Percentiles rank a stretch among this genome's conserved stretches.
These are phyloP conservation scores for Xanthorhoe spadicearia DNA, from an alignment of 2,888 invertebrate genomes.

Conservation along the genomic window DNA sequence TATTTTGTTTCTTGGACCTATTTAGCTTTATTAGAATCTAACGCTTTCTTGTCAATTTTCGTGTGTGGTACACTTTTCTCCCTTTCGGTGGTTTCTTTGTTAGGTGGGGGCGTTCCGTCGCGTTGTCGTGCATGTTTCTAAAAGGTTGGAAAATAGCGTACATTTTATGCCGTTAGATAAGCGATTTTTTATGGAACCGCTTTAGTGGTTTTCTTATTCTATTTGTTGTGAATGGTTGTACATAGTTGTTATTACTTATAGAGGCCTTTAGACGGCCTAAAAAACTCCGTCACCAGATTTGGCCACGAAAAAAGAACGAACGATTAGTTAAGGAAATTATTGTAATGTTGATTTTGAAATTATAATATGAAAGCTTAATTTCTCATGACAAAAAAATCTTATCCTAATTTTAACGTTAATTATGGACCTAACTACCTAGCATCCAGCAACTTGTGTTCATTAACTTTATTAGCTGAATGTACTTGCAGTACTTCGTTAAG, in stretches of 20 bases:
- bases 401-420: not conserved
- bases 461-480: not conserved
- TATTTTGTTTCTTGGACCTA: constrained; percentile 30
- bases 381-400: not conserved
- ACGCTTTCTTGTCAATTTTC: constrained; percentile 3
- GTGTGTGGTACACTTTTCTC: constrained; percentile 6
- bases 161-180: constrained; percentile 41
- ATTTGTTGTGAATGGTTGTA: constrained; percentile 24
- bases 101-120: constrained; percentile 41
- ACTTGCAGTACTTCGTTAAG: not conserved
- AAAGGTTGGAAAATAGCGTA: constrained; percentile 43
- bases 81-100: constrained; percentile 34
- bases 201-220: constrained; percentile 26
- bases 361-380: not conserved
- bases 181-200: constrained; percentile 36
- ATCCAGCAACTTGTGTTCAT: not conserved
- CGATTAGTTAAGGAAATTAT: constrained; percentile 1
- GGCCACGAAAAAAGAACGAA: too few relatives aligned
- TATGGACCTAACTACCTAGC: too few relatives aligned
- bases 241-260: too few relatives aligned
- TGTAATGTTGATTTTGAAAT: not conserved
- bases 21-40: constrained; percentile 20
- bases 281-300: too few relatives aligned
- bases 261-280: too few relatives aligned
- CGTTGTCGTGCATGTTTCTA: constrained; percentile 45